Percentiles rank a stretch among this genome's conserved stretches.
Conservation (phyloP, 2,113 vertebrate genomes). For the Xiphophorus couchianus region DNA sequence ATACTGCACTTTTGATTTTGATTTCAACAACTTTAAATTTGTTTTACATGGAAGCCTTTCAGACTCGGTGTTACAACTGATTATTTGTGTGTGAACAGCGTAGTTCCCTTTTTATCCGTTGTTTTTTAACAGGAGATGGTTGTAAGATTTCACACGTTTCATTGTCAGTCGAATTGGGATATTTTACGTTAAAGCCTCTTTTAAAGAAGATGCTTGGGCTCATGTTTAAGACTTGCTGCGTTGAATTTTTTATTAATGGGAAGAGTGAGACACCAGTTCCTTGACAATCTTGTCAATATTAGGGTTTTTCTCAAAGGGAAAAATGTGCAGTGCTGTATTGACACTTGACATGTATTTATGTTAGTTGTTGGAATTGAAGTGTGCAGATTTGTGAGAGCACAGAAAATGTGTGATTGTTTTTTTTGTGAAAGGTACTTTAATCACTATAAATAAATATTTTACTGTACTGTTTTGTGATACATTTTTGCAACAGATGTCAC, state of each 20-base stretch:
- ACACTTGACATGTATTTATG: conserved; percentile 62
- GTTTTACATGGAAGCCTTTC: neutral
- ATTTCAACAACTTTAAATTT: conserved; percentile 42
- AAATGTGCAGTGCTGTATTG: conserved; percentile 62
- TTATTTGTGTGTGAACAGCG: conserved; percentile 11
- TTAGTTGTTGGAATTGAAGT: conserved; percentile 29
- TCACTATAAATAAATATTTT: conserved; percentile 79
- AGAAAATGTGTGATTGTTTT: conserved; percentile 19
- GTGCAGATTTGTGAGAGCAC: conserved; percentile 47
- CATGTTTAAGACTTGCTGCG: neutral
- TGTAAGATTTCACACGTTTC: neutral
- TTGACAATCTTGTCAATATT: conserved; percentile 49
- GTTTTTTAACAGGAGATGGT: neutral
- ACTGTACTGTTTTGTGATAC: conserved; percentile 45
- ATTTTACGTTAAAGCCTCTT: neutral
- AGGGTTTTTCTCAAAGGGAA: conserved; percentile 31
- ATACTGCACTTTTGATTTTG: neutral
- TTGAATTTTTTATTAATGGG: neutral
- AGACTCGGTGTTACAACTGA: conserved; percentile 25
- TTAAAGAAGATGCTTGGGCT: neutral
- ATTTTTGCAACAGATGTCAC: neutral
- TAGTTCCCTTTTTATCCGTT: conserved; percentile 16
- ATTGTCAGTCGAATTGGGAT: conserved; percentile 32
- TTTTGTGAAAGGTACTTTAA: conserved; percentile 52
- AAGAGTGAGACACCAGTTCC: neutral